Evolutionary conservation across 1,140 invertebrate genomes (phyloP), one percentile per base, ranked within the genome.

Genomic region (Pentalonia nigronervosa): DNA sequence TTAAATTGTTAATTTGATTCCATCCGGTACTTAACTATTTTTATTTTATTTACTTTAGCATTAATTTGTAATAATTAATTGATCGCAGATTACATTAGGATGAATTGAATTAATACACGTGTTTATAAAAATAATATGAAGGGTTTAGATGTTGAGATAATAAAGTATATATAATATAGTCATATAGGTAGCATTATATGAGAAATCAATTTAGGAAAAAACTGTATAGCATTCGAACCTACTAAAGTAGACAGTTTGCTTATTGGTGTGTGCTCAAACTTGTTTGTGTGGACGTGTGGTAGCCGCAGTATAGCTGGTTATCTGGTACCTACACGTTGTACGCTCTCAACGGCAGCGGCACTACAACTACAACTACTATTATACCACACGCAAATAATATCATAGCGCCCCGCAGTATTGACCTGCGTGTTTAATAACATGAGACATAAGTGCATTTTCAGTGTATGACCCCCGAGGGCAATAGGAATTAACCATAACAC

Each of bases 401-500:
- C 34, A 81, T 83, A 83, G 41, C 81, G 21, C 81, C 81, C 34
- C 4, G 50, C 34, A 83, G 34, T 83, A 83, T 83, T 83, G 81
- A 83, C 81, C 30, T 76, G 60, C 81, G 81, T 83, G 81, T 41
- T 36, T 83, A 83, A 34, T 83, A n/a, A 76, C n/a, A 76, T 41
- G 81, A 83, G 81, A 83, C 81, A 41, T 34, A 34, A 83, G 81
- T 41, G 81, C 36, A 23, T 41, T 83, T 41, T 83, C 36, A 23
- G 8, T 23, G 34, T 41, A 83, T 34, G 36, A 41, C 20, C 21
- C 81, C 81, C 36, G 81, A 83, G 81, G 36, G 81, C n/a, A 83
- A 41, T 83, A 41, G 81, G 36, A 83, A 83, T 83, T 83, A 83
- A 83, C 81, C 36, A 23, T 83, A 83, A 83, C 81, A 83, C 34